Evolutionary conservation across 2,113 vertebrate species (phyloP), one percentile per base, ranked within the genome.

Genomic region (Percopsis transmontana): DNA sequence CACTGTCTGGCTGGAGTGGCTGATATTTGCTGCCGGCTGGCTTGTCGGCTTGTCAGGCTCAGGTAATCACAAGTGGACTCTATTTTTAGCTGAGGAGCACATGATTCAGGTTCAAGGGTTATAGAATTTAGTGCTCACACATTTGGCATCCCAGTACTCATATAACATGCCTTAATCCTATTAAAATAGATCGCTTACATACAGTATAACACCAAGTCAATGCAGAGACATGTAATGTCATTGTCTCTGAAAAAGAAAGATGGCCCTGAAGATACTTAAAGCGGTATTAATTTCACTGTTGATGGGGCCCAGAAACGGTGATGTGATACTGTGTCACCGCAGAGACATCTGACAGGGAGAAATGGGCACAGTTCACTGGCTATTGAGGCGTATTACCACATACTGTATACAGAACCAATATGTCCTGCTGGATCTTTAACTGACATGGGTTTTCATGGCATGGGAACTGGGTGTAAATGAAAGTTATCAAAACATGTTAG

Each of bases 171-270:
- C 68, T 77, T 87, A 91, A 91, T 90, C 85, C 85, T 79, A 74
- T 91, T 89, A 83, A 86, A 85, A 85, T 72, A 72, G 83, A 90
- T 88, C 59, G 39, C 88, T 90, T 85, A 81, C 86, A 91, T 81
- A 81, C 67, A 77, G 72, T 68, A 79, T 68, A 85, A 77, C 80
- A 83, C 58, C 70, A 41, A 70, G 80, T 90, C 84, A 89, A 83
- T 80, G 65, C 68, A 69, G 72, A 81, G 79, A 68, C 81, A 75
- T 87, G 81, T 88, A 90, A 90, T 88, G 77, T 78, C 74, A 87
- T 88, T 88, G 82, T 72, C 69, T 76, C 62, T 79, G 77, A 80
- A 89, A 76, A 78, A 81, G 70, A 84, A 64, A 50, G 81, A 88
- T 87, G 82, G 79, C 77, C 81, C 78, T 64, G 65, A 85, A 87